Percentiles rank a stretch among this genome's conserved stretches.
phyloP scores from a whole-genome alignment of 2,113 vertebrate genomes.

The Choloepus hoffmanni region DNA sequence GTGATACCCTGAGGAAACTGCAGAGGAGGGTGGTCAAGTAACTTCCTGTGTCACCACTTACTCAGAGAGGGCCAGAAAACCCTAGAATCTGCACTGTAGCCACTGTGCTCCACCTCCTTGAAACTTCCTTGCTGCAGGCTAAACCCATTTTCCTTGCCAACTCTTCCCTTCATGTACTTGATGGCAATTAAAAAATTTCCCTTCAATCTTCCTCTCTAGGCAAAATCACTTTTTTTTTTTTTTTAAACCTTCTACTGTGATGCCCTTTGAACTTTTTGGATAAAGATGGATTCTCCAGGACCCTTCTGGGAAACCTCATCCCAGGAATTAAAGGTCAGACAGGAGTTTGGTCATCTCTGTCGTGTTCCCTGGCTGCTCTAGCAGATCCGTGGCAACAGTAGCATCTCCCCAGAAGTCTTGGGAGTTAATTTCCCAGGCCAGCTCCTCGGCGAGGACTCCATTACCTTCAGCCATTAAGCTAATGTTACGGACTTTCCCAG shows the following conservation, averaged over 20 bases:
- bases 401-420: slow-evolving; percentile 73
- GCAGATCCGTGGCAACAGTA: not conserved
- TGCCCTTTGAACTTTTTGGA: not conserved
- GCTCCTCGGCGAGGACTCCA: slow-evolving; percentile 83
- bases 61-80: not conserved
- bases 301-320: not conserved
- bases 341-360: not conserved
- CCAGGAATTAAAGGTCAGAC: not conserved
- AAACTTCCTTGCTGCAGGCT: not conserved
- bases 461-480: slow-evolving; percentile 88
- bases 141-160: not conserved
- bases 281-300: not conserved
- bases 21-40: not conserved
- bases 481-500: slow-evolving; percentile 88
- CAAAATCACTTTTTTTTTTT: not conserved
- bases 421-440: slow-evolving; percentile 85
- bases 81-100: not conserved
- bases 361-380: not conserved
- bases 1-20: not conserved
- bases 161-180: not conserved
- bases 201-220: not conserved
- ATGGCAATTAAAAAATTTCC: not conserved
- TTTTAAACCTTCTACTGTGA: not conserved
- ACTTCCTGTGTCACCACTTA: not conserved
- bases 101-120: rapidly evolving